A percentile compares a stretch with the other conserved stretches of the same genome.
phyloP scores from a whole-genome alignment of 2,888 invertebrate species.

The Steromphala cineraria region DNA sequence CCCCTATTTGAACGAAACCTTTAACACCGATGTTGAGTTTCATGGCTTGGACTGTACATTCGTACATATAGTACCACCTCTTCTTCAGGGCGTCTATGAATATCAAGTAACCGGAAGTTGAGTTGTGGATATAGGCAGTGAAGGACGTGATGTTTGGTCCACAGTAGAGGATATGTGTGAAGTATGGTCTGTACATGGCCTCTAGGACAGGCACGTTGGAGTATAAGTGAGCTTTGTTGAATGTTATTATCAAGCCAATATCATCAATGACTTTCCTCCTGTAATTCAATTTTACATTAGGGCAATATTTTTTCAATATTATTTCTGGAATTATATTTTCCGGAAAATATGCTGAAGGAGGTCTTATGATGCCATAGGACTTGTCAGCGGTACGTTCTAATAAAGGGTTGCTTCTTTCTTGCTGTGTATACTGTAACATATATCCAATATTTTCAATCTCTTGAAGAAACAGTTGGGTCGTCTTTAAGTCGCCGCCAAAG shows the following conservation, averaged over 20 bases:
- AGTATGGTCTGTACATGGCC: neutral
- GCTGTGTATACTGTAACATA: no score
- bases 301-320: neutral
- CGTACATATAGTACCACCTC: neutral
- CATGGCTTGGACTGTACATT: neutral
- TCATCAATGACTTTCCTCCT: neutral
- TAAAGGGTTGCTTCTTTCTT: no score
- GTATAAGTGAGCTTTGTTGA: neutral
- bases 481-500: no score
- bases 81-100: neutral
- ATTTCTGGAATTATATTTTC: neutral
- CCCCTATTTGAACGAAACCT: neutral
- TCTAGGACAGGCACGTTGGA: neutral
- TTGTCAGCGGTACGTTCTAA: no score
- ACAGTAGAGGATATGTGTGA: neutral
- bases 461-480: no score
- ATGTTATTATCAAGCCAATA: neutral
- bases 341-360: no score
- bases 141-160: neutral
- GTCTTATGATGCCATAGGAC: no score
- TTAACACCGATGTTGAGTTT: neutral
- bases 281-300: neutral
- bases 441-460: no score
- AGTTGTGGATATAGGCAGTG: neutral
- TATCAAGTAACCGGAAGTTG: neutral